Evolutionary conservation across 2,888 invertebrate genomes (phyloP).

Genomic region (Listrodromus nycthemerus): DNA sequence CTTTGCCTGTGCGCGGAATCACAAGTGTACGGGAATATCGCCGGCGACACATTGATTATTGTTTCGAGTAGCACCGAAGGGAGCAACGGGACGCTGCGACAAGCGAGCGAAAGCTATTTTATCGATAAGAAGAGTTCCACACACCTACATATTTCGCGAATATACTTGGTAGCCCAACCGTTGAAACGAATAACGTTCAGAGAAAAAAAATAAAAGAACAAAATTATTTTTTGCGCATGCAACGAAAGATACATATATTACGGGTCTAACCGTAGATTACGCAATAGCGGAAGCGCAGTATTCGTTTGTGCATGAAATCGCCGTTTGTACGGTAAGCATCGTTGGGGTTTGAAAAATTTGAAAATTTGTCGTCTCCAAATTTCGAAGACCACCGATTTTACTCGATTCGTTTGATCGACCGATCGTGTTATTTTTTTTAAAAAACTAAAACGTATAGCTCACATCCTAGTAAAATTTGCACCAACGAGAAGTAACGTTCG

Average conservation of each 20-base stretch:
- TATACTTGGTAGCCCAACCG: too few relatives aligned
- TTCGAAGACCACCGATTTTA: neutral
- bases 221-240: neutral
- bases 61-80: conserved; percentile 6
- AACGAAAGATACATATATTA: too few relatives aligned
- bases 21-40: neutral
- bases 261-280: too few relatives aligned
- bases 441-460: neutral
- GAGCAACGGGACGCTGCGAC: conserved; percentile 4
- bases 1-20: neutral
- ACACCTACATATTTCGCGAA: conserved; percentile 5
- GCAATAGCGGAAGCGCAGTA: too few relatives aligned
- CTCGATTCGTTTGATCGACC: neutral
- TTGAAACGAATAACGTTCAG: neutral
- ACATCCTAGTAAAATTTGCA: neutral
- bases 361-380: neutral
- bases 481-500: neutral
- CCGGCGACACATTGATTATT: conserved; percentile 24
- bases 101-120: neutral
- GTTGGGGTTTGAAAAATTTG: neutral
- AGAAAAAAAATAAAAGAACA: neutral
- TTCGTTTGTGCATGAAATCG: neutral
- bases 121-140: neutral
- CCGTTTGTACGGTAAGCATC: neutral
- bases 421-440: neutral